Conservation (phyloP, 2,113 vertebrate genomes). For the Marcusenius ussheri region DNA sequence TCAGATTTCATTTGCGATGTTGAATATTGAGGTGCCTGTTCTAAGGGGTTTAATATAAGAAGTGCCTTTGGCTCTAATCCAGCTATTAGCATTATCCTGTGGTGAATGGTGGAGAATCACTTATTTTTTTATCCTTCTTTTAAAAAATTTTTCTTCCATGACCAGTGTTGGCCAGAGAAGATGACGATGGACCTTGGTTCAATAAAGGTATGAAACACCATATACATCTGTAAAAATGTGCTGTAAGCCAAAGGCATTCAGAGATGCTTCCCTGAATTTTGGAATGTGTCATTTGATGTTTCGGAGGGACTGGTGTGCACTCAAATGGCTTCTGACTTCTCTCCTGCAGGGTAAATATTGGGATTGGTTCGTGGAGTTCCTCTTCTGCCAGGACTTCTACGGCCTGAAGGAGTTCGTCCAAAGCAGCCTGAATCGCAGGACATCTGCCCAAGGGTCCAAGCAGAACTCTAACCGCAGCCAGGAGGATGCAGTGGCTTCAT, state of each 20-base stretch:
- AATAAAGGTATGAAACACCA: slow-evolving; percentile 69
- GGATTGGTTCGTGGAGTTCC: slow-evolving; percentile 80
- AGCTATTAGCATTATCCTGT: slow-evolving; percentile 36
- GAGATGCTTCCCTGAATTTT: background rate
- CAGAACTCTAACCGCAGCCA: background rate
- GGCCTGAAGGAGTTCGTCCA: slow-evolving; percentile 74
- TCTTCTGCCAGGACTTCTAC: slow-evolving; percentile 68
- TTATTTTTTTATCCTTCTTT: background rate
- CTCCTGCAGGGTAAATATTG: slow-evolving; percentile 60
- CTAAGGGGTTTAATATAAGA: slow-evolving; percentile 57
- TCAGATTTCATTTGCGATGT: slow-evolving; percentile 25
- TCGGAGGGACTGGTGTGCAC: background rate
- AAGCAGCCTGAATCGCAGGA: slow-evolving; percentile 59
- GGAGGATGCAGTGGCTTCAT: background rate
- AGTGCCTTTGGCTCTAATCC: slow-evolving; percentile 28
- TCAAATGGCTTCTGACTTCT: slow-evolving; percentile 14
- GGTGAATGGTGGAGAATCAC: slow-evolving; percentile 29
- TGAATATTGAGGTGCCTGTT: slow-evolving; percentile 25
- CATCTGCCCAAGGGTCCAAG: background rate
- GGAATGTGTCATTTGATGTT: background rate
- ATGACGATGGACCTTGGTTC: slow-evolving; percentile 57
- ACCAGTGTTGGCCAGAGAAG: slow-evolving; percentile 66
- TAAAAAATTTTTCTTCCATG: background rate
- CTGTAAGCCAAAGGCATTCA: background rate
- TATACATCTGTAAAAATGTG: slow-evolving; percentile 20